Evolutionary conservation across 2,797 vertebrate genomes (phyloP).

Genomic region (Philypnodon macrostomus): DNA sequence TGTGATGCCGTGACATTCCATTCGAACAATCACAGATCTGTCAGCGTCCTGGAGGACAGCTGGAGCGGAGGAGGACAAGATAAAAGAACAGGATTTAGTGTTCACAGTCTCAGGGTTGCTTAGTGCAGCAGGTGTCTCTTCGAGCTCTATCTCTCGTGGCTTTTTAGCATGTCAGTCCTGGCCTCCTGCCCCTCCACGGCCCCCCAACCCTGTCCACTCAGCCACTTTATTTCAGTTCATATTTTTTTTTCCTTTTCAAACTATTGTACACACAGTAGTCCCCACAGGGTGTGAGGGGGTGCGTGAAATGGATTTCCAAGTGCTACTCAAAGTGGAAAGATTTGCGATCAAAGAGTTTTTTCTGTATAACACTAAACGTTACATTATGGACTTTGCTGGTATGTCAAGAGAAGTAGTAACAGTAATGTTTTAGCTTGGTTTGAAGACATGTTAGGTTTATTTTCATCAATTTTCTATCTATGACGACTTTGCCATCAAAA

Average conservation of each 20-base stretch:
- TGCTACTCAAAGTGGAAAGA: conserved; percentile 29
- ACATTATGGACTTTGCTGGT: conserved; percentile 20
- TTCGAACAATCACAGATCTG: conserved; percentile 29
- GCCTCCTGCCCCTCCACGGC: conserved; percentile 17
- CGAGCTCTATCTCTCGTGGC: conserved; percentile 34
- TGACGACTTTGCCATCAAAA: too few species aligned
- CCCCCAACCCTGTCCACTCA: conserved; percentile 34
- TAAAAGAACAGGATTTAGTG: conserved; percentile 50
- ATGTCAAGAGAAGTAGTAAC: conserved; percentile 22
- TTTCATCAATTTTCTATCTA: too few species aligned
- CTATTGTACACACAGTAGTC: conserved; percentile 22
- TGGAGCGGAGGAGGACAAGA: conserved; percentile 39
- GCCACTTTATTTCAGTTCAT: conserved; percentile 9
- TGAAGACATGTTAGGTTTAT: too few species aligned
- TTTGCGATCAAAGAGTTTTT: conserved; percentile 40
- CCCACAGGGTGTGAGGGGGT: conserved; percentile 31
- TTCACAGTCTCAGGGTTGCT: conserved; percentile 28
- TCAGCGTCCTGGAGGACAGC: conserved; percentile 28
- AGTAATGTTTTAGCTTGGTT: too few species aligned
- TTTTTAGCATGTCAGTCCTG: conserved; percentile 42
- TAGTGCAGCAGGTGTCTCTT: conserved; percentile 32
- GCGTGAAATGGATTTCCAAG: conserved; percentile 46
- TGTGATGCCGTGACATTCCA: conserved; percentile 33
- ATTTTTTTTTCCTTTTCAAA: conserved; percentile 25
- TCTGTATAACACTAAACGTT: conserved; percentile 1